Evolutionary conservation across 2,113 vertebrate genomes (phyloP).

Genomic region (Myotis lucifugus): DNA sequence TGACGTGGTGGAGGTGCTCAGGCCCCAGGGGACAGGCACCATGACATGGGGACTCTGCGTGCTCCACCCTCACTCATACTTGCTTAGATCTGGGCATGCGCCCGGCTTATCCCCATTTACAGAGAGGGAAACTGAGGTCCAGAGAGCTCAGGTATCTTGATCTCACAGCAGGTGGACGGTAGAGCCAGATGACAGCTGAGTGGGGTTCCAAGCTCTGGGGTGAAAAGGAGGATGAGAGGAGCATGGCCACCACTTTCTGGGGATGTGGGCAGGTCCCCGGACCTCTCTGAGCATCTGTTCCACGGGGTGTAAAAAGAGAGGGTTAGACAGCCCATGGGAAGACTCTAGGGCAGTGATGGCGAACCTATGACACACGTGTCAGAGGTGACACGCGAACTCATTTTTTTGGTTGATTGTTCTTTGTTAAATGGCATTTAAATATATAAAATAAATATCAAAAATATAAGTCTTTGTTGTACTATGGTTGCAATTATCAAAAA

Average conservation of each 20-base stretch:
- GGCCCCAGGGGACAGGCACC: not conserved
- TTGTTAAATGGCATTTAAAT: too few relatives aligned
- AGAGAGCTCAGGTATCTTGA: not conserved
- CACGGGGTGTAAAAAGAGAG: not conserved
- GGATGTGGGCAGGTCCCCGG: not conserved
- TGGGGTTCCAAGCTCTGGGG: accelerated
- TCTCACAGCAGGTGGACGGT: too few relatives aligned
- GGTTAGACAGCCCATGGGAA: not conserved
- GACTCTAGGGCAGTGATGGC: too few relatives aligned
- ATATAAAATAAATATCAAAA: too few relatives aligned
- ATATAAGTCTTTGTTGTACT: too few relatives aligned
- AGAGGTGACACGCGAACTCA: too few relatives aligned
- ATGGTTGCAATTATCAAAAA: too few relatives aligned
- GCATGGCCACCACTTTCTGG: not conserved
- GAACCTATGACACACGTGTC: too few relatives aligned
- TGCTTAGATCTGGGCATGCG: not conserved
- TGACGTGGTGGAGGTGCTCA: not conserved
- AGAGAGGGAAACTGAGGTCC: not conserved
- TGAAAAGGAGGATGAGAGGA: not conserved
- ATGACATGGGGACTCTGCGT: not conserved
- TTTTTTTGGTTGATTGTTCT: too few relatives aligned
- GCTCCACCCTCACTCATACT: not conserved
- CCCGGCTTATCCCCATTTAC: not conserved
- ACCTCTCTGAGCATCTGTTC: not conserved
- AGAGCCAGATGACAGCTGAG: too few relatives aligned